Evolutionary conservation across 2,888 invertebrate species (phyloP).

Genomic region (Andricus curvator): DNA sequence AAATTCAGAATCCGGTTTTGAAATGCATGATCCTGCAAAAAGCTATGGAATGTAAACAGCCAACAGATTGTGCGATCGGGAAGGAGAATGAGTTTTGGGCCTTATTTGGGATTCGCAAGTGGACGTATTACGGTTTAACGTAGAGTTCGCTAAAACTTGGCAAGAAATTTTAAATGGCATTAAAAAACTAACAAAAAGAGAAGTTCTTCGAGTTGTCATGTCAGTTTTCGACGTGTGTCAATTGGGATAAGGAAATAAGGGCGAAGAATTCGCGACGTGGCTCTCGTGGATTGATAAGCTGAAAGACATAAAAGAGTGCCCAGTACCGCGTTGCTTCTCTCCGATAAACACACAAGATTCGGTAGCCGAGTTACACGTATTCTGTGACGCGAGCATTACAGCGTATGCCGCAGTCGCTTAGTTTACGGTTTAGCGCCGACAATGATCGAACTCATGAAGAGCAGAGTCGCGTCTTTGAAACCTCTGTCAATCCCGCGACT

Average conservation of each 20-base stretch:
- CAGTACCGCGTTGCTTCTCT: constrained; percentile 40
- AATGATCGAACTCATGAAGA: background rate
- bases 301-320: constrained; percentile 45
- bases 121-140: background rate
- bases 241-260: constrained; percentile 54
- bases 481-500: constrained; percentile 41
- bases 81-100: background rate
- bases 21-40: constrained; percentile 48
- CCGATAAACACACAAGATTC: background rate
- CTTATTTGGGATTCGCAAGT: background rate
- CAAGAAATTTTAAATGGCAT: background rate
- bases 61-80: background rate
- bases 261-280: constrained; percentile 50
- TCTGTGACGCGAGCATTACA: constrained; percentile 60
- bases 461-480: background rate
- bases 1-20: constrained; percentile 52
- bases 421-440: constrained; percentile 28
- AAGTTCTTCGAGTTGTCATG: constrained; percentile 58
- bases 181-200: constrained; percentile 50
- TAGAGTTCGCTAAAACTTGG: background rate
- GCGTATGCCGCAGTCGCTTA: constrained; percentile 45
- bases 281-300: constrained; percentile 56
- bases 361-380: constrained; percentile 55
- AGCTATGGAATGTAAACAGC: background rate
- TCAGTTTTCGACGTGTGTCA: constrained; percentile 65